Base-by-base conservation (phyloP, 2,113 vertebrate genomes). In the Pipa parva region DNA sequence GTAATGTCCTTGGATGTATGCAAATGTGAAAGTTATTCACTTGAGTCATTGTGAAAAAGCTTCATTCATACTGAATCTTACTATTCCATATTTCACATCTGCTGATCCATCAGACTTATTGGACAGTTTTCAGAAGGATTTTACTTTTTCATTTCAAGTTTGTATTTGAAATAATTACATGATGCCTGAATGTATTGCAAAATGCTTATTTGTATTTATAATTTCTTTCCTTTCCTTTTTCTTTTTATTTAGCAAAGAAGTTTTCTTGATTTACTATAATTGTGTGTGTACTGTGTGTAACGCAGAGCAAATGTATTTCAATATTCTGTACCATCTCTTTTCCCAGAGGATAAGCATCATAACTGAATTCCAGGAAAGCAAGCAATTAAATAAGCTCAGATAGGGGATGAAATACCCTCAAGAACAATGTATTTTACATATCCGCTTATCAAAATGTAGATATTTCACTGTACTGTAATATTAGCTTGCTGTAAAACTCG, bases 71-170 rank as follows among this genome's bases (percentile, higher is more conserved):
- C 63, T 72, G 60, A 61, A 81, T n/a, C n/a, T n/a, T n/a, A n/a
- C n/a, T n/a, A n/a, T n/a, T n/a, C n/a, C n/a, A n/a, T n/a, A 87
- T 90, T 89, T 87, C 79, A 87, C 74, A 87, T 79, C 68, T 81
- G 73, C 74, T 83, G 73, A 81, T 72, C 42, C 54, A 77, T 18
- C 67, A 59, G 33, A 46, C 61, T 76, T 49, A 71, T 79, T 61
- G 31, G 28, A 68, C 72, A 59, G 0, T 57, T 37, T 60, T 17
- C 39, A 42, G 5, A 42, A 42, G 11, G n/a, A n/a, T n/a, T n/a
- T n/a, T n/a, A n/a, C n/a, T n/a, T n/a, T n/a, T n/a, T n/a, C n/a
- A n/a, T n/a, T n/a, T n/a, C n/a, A n/a, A n/a, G n/a, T n/a, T n/a
- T n/a, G n/a, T n/a, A n/a, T n/a, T n/a, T n/a, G n/a, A n/a, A n/a